Evolutionary conservation across 2,888 invertebrate genomes (phyloP), one percentile per base, ranked within the genome.

Genomic region (Diarsia mendica): DNA sequence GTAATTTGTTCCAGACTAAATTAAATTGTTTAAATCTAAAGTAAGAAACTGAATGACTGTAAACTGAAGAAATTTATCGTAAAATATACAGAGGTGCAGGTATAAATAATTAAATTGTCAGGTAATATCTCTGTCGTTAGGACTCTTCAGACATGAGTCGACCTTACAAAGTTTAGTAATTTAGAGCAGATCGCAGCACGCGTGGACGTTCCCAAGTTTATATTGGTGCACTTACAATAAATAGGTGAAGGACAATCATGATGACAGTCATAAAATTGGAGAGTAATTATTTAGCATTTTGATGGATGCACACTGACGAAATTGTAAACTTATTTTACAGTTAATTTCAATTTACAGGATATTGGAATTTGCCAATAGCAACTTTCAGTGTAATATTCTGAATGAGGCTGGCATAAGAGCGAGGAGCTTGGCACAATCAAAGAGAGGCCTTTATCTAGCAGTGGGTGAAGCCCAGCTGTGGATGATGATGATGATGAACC

Each of bases 161-260:
- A 3, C 49, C 49, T 33, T 15, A 44, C 28, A 44, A 77, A 69
- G 44, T 64, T 77, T 49, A 67, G 63, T 77, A 44, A 77, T 68
- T 77, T 76, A 6, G 11, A 67, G 13, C 67, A 63, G 48, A 63
- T 49, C 20, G 33, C 1, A 66, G 33, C 1, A 66, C 23, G 46
- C 55, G 28, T 63, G 61, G n/a, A 28, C 2, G 10, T 13, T 44
- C 5, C 9, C n/a, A 64, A 69, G 33, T 69, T 77, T 44, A 44
- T 20, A 58, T 55, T 10, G 48, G 2, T 68, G 55, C 18, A 77
- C 28, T 64, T 49, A 64, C 3, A n/a, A 77, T 76, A 33, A 44
- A 67, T 76, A 49, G 8, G 5, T 28, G 3, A n/a, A 28, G 5
- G 5, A 55, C 0, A 9, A 61, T 63, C 1, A 10, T 39, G 39